Evolutionary conservation across 2,797 vertebrate species (phyloP), one percentile per base, ranked within the genome.

Genomic region (Crocodylus rhombifer): DNA sequence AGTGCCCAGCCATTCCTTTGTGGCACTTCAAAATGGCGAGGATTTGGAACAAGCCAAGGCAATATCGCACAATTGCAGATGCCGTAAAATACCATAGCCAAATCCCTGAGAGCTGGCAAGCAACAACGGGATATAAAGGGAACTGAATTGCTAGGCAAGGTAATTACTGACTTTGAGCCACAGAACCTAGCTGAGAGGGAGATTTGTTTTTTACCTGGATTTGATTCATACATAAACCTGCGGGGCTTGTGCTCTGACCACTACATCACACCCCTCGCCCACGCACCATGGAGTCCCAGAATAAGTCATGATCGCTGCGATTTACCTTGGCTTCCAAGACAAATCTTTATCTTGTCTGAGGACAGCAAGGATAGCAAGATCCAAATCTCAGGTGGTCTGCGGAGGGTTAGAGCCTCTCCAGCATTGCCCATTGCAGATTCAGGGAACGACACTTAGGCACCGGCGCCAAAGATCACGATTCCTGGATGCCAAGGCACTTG

Each of bases 341-440:
- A 62, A 55, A 36, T 62, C 21, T 26, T 57, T 57, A n/a, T 15
- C 30, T 79, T 17, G 11, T 78, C 61, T 65, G 71, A 65, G n/a
- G 28, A 1, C 1, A 18, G 25, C 76, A 10, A 57, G 56, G 55
- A 33, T 51, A n/a, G 69, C 23, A 51, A 77, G 16, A 78, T 5
- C 84, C 84, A 88, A 65, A 74, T 73, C 71, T n/a, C 14, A 81
- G 25, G 36, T 71, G 36, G 51, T n/a, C 25, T 14, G 21, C 23
- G 26, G 77, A 73, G 42, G 20, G 16, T 7, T 17, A 26, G 82
- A 78, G 51, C 84, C 81, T 60, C 26, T 80, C n/a, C 36, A 15
- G 75, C 6, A 8, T 2, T 56, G 7, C n/a, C 78, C 28, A 0
- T 0, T 75, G n/a, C 1, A 57, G 60, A 4, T 14, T 8, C 0